Evolutionary conservation across 2,888 invertebrate species (phyloP), one percentile per base, ranked within the genome.

Genomic region (Volucella inflata): DNA sequence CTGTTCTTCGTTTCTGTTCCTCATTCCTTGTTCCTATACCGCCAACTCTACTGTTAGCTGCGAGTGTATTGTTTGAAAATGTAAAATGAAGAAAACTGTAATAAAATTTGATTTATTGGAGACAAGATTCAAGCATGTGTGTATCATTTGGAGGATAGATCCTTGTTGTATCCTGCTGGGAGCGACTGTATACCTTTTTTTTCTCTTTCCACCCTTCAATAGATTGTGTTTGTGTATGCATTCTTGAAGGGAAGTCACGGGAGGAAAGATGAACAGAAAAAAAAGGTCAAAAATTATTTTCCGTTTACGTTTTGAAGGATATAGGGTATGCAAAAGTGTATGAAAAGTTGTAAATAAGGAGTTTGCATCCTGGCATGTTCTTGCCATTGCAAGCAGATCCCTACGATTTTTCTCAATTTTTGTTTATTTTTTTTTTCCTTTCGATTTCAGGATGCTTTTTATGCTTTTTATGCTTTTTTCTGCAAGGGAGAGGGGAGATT

Each of bases 21-120:
- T 60, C 55, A n/a, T n/a, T n/a, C n/a, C n/a, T n/a, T 30, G 6
- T 30, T 30, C 30, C 30, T 30, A 30, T 30, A 30, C 30, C 30
- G 0, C 30, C 30, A 30, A 30, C 30, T 30, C 30, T 30, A 30
- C 30, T 30, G 30, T 30, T 30, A 30, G 30, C 64, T 62, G 85
- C 60, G 70, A 81, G 85, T 85, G 76, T 85, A 80, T 81, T 85
- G 85, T 81, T 81, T 77, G 85, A 76, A 85, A 85, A 85, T 81
- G 85, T 85, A 85, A 85, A 91, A 91, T 92, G 91, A 92, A 92
- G 91, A 91, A 92, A 92, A 92, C 90, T 91, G 91, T 92, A 92
- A 91, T 91, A 91, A 91, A 92, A 92, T 92, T 91, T 91, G 92
- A 91, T 91, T 91, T 91, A 91, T 91, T 91, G 90, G 90, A 90